phyloP scores from a whole-genome alignment of 92 coral and sea anemone genomes.

The Phenganax stokvisi region DNA sequence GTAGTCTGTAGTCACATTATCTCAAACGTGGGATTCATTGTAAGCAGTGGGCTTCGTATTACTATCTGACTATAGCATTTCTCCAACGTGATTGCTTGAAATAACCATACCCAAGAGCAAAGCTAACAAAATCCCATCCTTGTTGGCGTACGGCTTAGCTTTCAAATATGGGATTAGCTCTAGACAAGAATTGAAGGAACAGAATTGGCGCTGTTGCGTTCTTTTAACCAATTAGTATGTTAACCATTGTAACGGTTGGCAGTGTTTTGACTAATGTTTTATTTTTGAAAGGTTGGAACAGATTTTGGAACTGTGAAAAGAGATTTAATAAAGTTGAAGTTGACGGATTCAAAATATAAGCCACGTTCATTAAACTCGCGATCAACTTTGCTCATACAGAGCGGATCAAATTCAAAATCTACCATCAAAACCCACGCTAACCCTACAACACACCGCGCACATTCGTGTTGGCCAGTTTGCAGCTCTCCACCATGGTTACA shows the following conservation, averaged over 20 bases:
- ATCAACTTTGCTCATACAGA: background rate
- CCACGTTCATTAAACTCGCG: background rate
- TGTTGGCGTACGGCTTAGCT: too few species aligned
- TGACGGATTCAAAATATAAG: background rate
- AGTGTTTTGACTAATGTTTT: too few species aligned
- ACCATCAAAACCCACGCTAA: background rate
- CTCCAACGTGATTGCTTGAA: too few species aligned
- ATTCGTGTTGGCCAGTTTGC: slow-evolving; percentile 48
- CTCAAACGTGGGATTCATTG: too few species aligned
- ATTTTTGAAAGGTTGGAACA: slow-evolving; percentile 20
- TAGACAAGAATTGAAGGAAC: too few species aligned
- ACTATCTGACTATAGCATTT: too few species aligned
- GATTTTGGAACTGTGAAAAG: background rate
- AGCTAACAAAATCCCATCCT: too few species aligned
- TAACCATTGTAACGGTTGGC: too few species aligned
- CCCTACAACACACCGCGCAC: background rate
- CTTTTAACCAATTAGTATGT: background rate
- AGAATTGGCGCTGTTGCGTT: background rate
- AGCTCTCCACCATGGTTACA: slow-evolving; percentile 87
- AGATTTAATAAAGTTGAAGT: background rate
- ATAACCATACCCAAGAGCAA: too few species aligned
- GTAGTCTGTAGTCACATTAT: too few species aligned
- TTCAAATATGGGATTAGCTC: too few species aligned
- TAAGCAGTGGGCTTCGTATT: too few species aligned
- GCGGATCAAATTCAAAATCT: background rate